A percentile compares a stretch with the other conserved stretches of the same genome.
These are phyloP conservation scores for Epizoanthus rinbou DNA, from an alignment of 92 coral and sea anemone genomes.

Conservation along the genomic window DNA sequence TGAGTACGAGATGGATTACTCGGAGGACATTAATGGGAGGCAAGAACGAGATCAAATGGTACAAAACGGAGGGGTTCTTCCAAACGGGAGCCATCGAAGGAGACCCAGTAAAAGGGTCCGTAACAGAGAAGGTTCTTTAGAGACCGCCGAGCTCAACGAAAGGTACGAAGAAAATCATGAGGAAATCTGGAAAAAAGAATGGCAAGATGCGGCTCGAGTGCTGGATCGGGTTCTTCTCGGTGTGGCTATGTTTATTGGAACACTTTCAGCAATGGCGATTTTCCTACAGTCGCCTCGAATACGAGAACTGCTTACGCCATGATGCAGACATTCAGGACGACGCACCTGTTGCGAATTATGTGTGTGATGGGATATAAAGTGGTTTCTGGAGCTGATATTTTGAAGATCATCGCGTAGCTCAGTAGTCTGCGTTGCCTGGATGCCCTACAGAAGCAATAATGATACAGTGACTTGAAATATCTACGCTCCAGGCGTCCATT, in stretches of 20 bases:
- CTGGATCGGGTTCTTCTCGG: conserved; percentile 82
- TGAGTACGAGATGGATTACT: conserved; percentile 83
- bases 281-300: conserved; percentile 89
- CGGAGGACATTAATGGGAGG: conserved; percentile 61
- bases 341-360: background rate
- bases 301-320: conserved; percentile 74
- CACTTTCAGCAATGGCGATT: conserved; percentile 83
- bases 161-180: conserved; percentile 57
- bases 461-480: too few species aligned
- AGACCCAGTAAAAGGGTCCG: conserved; percentile 67
- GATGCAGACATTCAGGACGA: conserved; percentile 4
- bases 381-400: too few species aligned
- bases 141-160: conserved; percentile 50
- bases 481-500: too few species aligned
- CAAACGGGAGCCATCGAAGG: conserved; percentile 59
- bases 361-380: background rate
- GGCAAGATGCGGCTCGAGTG: conserved; percentile 91
- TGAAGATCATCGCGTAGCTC: too few species aligned
- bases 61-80: conserved; percentile 78
- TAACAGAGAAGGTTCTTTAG: conserved; percentile 60
- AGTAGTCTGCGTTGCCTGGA: too few species aligned
- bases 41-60: conserved; percentile 70
- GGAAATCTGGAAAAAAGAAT: conserved; percentile 75
- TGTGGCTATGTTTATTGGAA: conserved; percentile 77
- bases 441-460: too few species aligned